These are phyloP conservation scores for Cydia fagiglandana DNA, from an alignment of 1,140 invertebrate species.

Conservation along the genomic window DNA sequence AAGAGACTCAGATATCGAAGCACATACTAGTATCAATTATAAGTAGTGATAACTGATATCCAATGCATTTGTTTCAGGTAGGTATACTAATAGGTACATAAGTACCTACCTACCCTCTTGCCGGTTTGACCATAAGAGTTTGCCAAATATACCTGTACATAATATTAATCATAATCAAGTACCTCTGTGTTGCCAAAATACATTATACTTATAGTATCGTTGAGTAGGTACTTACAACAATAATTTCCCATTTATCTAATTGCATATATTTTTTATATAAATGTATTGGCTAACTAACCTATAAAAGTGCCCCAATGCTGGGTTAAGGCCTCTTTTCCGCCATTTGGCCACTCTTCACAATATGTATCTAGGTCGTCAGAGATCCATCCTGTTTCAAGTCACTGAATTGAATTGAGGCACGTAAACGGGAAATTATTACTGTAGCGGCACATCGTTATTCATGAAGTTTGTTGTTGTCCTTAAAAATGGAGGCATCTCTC, in stretches of 20 bases:
- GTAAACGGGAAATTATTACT: no score
- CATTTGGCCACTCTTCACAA: no score
- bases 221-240: background rate
- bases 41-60: background rate
- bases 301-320: no score
- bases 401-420: no score
- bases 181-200: constrained; percentile 12
- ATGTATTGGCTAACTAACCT: background rate
- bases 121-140: background rate
- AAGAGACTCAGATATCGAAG: constrained; percentile 2
- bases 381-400: no score
- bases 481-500: background rate
- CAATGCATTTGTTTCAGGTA: background rate
- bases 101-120: background rate
- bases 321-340: no score
- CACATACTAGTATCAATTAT: background rate
- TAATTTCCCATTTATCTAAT: background rate
- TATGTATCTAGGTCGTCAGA: no score
- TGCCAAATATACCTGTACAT: constrained; percentile 5
- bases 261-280: background rate
- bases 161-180: constrained; percentile 10
- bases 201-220: background rate
- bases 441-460: no score
- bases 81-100: background rate
- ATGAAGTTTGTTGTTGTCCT: background rate